phyloP scores from a whole-genome alignment of 2,797 vertebrate species.

The Glyptemys insculpta region DNA sequence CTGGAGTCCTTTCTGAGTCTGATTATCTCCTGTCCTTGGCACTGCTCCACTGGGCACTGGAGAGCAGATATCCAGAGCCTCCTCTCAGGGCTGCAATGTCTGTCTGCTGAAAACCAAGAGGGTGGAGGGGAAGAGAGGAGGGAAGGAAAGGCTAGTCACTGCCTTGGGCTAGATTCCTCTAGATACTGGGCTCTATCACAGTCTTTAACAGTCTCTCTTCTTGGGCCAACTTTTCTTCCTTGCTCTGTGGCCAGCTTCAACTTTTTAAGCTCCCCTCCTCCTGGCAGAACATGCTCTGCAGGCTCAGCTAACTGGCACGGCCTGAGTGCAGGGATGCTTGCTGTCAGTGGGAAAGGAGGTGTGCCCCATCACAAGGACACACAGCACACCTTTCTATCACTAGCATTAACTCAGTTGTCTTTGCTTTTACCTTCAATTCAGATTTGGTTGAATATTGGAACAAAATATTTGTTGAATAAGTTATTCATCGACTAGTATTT shows the following conservation, averaged over 20 bases:
- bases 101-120: no score
- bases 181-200: not conserved
- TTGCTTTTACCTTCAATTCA: not conserved
- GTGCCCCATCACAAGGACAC: not conserved
- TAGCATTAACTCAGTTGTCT: not conserved
- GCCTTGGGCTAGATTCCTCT: not conserved
- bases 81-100: no score
- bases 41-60: no score
- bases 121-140: no score
- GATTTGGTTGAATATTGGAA: not conserved
- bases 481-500: not conserved
- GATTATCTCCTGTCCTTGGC: no score
- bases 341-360: no score
- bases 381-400: not conserved
- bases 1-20: not conserved
- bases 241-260: not conserved
- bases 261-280: not conserved
- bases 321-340: no score
- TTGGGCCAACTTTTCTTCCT: not conserved
- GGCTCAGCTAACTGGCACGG: no score
- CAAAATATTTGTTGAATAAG: slow-evolving; percentile 7
- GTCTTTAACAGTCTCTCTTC: not conserved
- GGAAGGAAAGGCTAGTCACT: not conserved
- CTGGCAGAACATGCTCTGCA: no score
- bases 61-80: no score